These are phyloP conservation scores for Elymnias hypermnestra DNA, from an alignment of 1,140 invertebrate species.

Conservation along the genomic window DNA sequence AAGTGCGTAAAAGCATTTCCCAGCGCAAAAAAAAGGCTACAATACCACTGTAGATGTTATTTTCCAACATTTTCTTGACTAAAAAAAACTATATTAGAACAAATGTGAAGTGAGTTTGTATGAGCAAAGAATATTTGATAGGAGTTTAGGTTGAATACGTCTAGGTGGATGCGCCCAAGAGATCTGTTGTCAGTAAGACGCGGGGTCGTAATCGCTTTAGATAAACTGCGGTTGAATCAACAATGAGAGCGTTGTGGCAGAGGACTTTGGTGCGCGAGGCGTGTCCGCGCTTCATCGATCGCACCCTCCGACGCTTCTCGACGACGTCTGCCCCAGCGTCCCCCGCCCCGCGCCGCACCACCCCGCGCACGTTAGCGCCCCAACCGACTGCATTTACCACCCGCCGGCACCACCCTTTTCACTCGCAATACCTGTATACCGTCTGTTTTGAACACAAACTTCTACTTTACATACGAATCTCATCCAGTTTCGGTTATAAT, in stretches of 20 bases:
- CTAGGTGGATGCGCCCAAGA: too few species aligned
- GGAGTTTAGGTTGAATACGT: too few species aligned
- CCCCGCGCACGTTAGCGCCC: slow-evolving; percentile 65
- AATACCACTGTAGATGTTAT: too few species aligned
- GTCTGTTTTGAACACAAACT: not conserved
- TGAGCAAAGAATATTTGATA: too few species aligned
- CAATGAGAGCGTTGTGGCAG: slow-evolving; percentile 44
- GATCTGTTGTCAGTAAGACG: slow-evolving; percentile 4
- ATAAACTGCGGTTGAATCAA: slow-evolving; percentile 41
- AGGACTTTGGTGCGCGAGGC: slow-evolving; percentile 54
- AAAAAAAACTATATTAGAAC: too few species aligned
- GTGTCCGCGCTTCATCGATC: slow-evolving; percentile 74
- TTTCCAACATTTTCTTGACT: too few species aligned
- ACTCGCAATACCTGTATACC: slow-evolving; percentile 5
- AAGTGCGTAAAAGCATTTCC: too few species aligned
- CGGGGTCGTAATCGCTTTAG: slow-evolving; percentile 5
- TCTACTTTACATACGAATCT: not conserved
- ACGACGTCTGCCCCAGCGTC: slow-evolving; percentile 58
- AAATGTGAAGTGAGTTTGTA: too few species aligned
- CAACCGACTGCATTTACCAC: slow-evolving; percentile 72
- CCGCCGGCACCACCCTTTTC: slow-evolving; percentile 42
- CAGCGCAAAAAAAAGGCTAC: too few species aligned
- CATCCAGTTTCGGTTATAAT: not conserved
- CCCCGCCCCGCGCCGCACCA: slow-evolving; percentile 19
- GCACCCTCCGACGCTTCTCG: slow-evolving; percentile 69